Evolutionary conservation across 2,797 vertebrate genomes (phyloP).

Genomic region (Taeniopygia guttata): DNA sequence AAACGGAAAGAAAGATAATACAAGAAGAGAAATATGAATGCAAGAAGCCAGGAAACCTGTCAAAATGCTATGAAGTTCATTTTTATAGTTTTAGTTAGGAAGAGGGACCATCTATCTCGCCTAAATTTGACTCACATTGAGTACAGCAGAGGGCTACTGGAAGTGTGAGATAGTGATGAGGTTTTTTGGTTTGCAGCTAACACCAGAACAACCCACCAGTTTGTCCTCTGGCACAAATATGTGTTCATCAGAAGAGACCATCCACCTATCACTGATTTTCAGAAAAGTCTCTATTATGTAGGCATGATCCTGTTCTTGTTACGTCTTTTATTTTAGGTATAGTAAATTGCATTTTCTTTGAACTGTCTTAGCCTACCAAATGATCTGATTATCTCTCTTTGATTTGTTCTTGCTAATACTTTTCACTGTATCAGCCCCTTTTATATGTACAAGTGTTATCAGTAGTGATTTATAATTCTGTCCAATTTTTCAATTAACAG

Average conservation of each 20-base stretch:
- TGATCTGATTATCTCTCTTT: neutral
- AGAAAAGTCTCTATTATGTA: neutral
- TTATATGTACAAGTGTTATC: neutral
- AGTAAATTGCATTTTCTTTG: neutral
- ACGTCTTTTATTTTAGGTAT: neutral
- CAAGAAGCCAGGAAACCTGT: neutral
- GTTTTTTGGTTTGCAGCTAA: neutral
- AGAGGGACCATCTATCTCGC: neutral
- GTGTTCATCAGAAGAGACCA: neutral
- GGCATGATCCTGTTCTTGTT: neutral
- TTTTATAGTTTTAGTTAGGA: neutral
- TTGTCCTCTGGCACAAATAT: neutral
- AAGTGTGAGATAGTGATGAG: neutral
- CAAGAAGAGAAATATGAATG: neutral
- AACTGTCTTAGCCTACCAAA: neutral
- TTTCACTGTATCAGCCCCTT: neutral
- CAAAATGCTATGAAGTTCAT: neutral
- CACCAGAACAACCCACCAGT: neutral
- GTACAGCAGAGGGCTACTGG: neutral
- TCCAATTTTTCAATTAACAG: neutral
- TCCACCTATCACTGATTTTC: neutral
- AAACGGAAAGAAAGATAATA: neutral
- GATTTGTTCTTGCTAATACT: neutral
- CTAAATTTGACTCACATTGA: neutral
- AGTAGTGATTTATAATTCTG: neutral